These are phyloP conservation scores for Anthoscopus minutus DNA, from an alignment of 2,113 vertebrate genomes.

Conservation along the genomic window DNA sequence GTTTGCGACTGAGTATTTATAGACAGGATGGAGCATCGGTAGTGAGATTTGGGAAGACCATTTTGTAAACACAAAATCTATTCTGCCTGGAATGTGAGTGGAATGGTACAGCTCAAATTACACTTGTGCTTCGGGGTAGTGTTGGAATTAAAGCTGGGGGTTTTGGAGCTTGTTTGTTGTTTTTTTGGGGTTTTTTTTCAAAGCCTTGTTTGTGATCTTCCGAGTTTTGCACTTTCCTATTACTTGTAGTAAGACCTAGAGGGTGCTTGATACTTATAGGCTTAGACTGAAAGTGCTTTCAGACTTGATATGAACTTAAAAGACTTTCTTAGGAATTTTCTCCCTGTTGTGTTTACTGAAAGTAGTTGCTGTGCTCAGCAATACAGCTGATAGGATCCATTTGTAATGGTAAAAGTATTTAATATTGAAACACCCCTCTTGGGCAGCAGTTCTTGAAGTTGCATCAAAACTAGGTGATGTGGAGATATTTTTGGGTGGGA, in stretches of 20 bases:
- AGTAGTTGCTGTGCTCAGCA: not conserved
- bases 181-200: not conserved
- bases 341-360: not conserved
- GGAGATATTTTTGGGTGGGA: not conserved
- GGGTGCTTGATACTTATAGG: not conserved
- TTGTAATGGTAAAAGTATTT: not conserved
- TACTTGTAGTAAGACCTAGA: not conserved
- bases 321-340: not conserved
- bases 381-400: not conserved
- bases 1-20: not conserved
- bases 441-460: not conserved
- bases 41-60: not conserved
- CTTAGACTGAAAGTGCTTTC: slow-evolving; percentile 17
- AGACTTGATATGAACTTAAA: not conserved
- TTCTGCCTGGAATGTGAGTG: slow-evolving; percentile 52
- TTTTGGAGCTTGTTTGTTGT: not conserved
- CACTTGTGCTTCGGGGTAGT: slow-evolving; percentile 12
- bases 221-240: not conserved
- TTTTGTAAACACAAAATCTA: slow-evolving; percentile 4
- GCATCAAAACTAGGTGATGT: not conserved
- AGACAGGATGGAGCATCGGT: not conserved
- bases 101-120: slow-evolving; percentile 25
- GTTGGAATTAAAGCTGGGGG: not conserved
- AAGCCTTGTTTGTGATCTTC: not conserved
- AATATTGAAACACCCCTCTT: not conserved